Evolutionary conservation across 2,888 invertebrate genomes (phyloP).

Genomic region (Atethmia centrago): DNA sequence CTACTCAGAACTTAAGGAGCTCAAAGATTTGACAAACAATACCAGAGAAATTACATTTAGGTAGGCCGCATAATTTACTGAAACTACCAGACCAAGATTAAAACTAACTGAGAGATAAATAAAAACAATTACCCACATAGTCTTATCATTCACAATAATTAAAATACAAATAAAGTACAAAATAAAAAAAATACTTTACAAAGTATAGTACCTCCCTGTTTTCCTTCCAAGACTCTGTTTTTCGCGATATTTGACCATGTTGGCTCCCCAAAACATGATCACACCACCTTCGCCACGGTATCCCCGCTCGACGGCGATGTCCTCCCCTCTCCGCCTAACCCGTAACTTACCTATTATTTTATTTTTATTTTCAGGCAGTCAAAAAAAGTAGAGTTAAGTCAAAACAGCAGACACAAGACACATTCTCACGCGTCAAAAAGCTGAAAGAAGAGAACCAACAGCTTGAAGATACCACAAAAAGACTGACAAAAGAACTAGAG

Average conservation of each 20-base stretch:
- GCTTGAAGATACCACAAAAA: conserved; percentile 56
- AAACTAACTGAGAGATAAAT: too few species aligned
- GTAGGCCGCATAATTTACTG: too few species aligned
- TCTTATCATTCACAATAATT: too few species aligned
- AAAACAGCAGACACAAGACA: conserved; percentile 55
- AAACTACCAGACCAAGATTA: too few species aligned
- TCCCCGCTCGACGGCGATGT: neutral
- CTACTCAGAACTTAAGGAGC: too few species aligned
- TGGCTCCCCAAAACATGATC: neutral
- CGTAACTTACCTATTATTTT: neutral
- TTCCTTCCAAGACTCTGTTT: too few species aligned
- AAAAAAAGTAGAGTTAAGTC: conserved; percentile 62
- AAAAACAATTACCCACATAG: too few species aligned
- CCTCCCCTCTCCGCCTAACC: neutral
- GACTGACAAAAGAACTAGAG: conserved; percentile 53
- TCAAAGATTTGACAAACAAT: too few species aligned
- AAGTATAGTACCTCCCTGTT: neutral
- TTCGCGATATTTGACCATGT: neutral
- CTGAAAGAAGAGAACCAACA: conserved; percentile 55
- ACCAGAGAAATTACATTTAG: too few species aligned
- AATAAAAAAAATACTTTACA: too few species aligned
- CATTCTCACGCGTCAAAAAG: conserved; percentile 47
- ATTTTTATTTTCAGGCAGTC: conserved; percentile 35
- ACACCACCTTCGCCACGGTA: neutral
- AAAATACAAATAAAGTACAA: too few species aligned